phyloP scores from a whole-genome alignment of 2,797 vertebrate genomes.

The Phaenicophaeus curvirostris region DNA sequence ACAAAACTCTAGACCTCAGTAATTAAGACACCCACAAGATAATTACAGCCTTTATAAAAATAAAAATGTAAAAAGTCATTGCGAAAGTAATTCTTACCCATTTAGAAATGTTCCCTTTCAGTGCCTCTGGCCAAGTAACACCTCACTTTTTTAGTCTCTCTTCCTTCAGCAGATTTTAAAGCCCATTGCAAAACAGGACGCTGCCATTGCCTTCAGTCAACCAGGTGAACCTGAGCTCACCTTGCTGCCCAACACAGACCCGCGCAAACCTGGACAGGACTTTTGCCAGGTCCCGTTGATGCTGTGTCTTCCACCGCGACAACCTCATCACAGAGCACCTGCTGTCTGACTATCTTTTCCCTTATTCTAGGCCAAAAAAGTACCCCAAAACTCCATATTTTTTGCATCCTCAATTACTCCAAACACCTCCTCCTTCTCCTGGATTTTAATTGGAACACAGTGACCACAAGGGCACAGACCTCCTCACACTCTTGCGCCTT shows the following conservation, averaged over 20 bases:
- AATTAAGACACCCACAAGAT: slow-evolving; percentile 47
- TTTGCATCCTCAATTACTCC: not conserved
- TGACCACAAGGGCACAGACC: not conserved
- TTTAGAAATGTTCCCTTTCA: not conserved
- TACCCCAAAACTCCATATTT: not conserved
- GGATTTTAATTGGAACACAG: not conserved
- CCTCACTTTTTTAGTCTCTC: not conserved
- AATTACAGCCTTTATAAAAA: not conserved
- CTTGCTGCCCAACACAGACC: not conserved
- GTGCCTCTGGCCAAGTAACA: not conserved
- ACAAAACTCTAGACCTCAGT: not conserved
- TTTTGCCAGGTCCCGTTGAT: not conserved
- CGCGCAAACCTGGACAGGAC: not conserved
- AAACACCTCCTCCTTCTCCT: not conserved
- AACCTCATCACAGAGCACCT: not conserved
- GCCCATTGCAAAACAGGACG: not conserved
- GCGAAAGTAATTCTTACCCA: not conserved
- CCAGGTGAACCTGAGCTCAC: not conserved
- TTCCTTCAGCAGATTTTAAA: not conserved
- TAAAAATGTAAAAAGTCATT: slow-evolving; percentile 15
- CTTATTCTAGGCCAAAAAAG: not conserved
- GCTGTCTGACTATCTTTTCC: not conserved
- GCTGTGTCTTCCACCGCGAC: not conserved
- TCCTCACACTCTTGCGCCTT: not conserved
- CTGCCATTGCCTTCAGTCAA: not conserved